Percentiles rank a stretch among this genome's conserved stretches.
phyloP scores from a whole-genome alignment of 1,140 invertebrate genomes.

The Drosophila nannoptera region DNA sequence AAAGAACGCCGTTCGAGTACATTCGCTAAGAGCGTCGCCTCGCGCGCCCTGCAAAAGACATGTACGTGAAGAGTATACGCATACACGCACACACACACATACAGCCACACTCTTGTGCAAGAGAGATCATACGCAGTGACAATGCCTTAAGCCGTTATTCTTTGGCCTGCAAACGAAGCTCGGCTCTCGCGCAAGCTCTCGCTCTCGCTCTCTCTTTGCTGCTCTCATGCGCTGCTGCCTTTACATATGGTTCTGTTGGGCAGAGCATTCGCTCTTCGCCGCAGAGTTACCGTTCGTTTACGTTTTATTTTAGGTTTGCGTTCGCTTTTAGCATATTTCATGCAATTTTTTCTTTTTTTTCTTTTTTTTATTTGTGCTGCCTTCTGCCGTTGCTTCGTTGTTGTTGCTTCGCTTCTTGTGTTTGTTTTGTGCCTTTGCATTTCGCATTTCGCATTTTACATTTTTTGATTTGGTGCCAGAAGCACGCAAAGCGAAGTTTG shows the following conservation, averaged over 20 bases:
- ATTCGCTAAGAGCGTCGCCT: conserved; percentile 2
- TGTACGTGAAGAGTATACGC: background rate
- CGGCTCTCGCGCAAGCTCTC: background rate
- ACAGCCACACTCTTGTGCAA: too few relatives aligned
- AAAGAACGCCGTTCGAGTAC: background rate
- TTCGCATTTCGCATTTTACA: conserved; percentile 48
- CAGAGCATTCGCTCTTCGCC: background rate
- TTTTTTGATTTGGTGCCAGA: conserved; percentile 75
- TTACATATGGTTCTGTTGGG: background rate
- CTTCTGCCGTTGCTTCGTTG: background rate
- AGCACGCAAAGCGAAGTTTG: conserved; percentile 72
- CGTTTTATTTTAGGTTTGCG: conserved; percentile 2
- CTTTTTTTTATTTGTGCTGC: too few relatives aligned
- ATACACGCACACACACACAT: too few relatives aligned
- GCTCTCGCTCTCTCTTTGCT: background rate
- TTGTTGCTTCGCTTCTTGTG: conserved; percentile 20
- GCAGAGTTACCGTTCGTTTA: background rate
- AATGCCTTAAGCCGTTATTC: too few relatives aligned
- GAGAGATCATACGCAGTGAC: too few relatives aligned
- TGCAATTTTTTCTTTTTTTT: conserved; percentile 52
- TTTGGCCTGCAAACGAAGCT: too few relatives aligned
- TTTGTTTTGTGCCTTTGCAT: conserved; percentile 37
- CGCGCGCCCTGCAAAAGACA: too few relatives aligned
- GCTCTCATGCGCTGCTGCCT: background rate
- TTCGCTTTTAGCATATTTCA: conserved; percentile 54